These are phyloP conservation scores for Drosophila truncata DNA, from an alignment of 1,140 invertebrate species.

Conservation along the genomic window DNA sequence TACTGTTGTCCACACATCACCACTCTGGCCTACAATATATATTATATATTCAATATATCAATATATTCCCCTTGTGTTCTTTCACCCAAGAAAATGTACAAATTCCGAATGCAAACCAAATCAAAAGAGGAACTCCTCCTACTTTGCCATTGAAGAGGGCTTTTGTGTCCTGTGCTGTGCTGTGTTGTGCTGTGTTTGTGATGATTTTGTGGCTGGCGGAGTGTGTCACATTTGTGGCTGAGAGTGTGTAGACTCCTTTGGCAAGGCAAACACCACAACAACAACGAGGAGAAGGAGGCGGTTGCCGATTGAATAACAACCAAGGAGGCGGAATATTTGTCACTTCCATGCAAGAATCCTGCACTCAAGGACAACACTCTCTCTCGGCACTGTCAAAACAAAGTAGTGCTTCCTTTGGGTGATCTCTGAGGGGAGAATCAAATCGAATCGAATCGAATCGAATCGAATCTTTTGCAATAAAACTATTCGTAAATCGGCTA, in stretches of 20 bases:
- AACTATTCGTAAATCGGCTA: constrained; percentile 14
- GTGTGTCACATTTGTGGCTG: constrained; percentile 34
- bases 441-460: too few relatives aligned
- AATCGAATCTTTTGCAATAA: background rate
- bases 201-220: constrained; percentile 21
- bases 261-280: constrained; percentile 24
- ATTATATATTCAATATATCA: constrained; percentile 3
- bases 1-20: background rate
- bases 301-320: constrained; percentile 28
- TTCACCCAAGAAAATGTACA: constrained; percentile 2
- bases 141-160: background rate
- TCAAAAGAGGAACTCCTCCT: constrained; percentile 6
- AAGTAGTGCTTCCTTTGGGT: constrained; percentile 4
- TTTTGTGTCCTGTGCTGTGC: background rate
- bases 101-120: constrained; percentile 27
- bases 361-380: background rate
- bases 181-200: too few relatives aligned
- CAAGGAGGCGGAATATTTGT: constrained; percentile 1
- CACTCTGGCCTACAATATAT: background rate
- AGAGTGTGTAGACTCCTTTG: background rate
- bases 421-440: background rate
- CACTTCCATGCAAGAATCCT: background rate
- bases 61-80: constrained; percentile 1
- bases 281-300: constrained; percentile 4
- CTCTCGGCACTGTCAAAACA: constrained; percentile 9